A percentile compares a stretch with the other conserved stretches of the same genome.
phyloP scores from a whole-genome alignment of 2,113 vertebrate species.

The Chlorodrepanis virens region DNA sequence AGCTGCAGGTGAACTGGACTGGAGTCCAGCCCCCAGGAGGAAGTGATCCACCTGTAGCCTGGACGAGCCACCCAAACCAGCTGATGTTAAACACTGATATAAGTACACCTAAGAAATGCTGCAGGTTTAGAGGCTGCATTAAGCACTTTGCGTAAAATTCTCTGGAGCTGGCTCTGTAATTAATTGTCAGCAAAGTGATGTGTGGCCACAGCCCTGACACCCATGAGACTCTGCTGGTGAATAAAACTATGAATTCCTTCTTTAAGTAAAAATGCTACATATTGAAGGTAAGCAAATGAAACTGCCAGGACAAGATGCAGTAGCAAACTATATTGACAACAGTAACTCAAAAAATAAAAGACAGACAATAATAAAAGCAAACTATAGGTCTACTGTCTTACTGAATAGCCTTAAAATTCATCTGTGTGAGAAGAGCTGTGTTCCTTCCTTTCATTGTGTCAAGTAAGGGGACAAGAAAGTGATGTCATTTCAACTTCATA shows the following conservation, averaged over 20 bases:
- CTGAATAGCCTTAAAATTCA: not conserved
- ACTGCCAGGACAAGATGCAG: not conserved
- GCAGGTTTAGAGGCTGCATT: not conserved
- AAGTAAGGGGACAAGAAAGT: not conserved
- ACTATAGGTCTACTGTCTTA: not conserved
- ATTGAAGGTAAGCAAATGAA: not conserved
- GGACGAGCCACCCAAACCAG: not conserved
- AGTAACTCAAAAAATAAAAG: not conserved
- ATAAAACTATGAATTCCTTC: not conserved
- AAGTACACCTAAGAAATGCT: not conserved
- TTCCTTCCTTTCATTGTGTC: not conserved
- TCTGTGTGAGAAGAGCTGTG: not conserved
- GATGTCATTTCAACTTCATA: not conserved
- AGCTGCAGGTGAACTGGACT: not conserved
- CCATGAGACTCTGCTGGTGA: not conserved
- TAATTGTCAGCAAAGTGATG: not conserved
- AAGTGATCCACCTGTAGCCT: not conserved
- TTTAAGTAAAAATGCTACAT: not conserved
- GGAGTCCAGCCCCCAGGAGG: fast-evolving
- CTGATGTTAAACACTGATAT: fast-evolving
- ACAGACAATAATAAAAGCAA: not conserved
- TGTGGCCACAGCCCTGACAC: not conserved
- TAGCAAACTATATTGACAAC: not conserved
- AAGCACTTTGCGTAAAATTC: not conserved
- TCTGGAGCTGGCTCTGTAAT: not conserved